These are phyloP conservation scores for Trichonephila inaurata DNA, from an alignment of 1,140 invertebrate species.

Conservation along the genomic window DNA sequence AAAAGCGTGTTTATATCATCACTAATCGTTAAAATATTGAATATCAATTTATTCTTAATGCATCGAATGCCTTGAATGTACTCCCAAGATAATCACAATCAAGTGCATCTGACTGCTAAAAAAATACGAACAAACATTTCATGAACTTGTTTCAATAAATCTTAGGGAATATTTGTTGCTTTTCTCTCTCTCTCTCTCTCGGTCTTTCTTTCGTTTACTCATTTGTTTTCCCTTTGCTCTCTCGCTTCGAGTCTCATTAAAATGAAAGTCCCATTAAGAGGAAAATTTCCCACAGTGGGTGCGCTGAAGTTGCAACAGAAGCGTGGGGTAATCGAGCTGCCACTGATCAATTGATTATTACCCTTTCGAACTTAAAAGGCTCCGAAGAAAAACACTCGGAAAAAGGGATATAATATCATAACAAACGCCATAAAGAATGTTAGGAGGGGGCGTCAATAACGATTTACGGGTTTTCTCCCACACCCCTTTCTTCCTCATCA, in stretches of 20 bases:
- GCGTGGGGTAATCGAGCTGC: not conserved
- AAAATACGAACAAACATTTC: not conserved
- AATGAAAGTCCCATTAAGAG: conserved; percentile 34
- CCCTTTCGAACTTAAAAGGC: conserved; percentile 47
- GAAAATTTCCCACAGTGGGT: conserved; percentile 25
- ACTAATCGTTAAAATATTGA: not conserved
- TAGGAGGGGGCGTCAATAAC: conserved; percentile 68
- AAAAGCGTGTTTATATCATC: no score
- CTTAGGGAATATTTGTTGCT: not conserved
- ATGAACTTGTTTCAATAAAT: conserved; percentile 42
- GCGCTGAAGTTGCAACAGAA: not conserved
- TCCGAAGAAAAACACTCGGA: conserved; percentile 44
- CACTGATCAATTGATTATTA: conserved; percentile 59
- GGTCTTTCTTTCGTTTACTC: not conserved
- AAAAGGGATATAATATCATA: conserved; percentile 65
- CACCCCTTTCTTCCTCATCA: conserved; percentile 43
- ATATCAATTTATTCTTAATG: not conserved
- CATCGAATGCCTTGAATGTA: not conserved
- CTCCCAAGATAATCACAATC: not conserved
- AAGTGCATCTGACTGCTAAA: not conserved
- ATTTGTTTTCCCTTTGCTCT: not conserved
- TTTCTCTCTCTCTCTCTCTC: not conserved
- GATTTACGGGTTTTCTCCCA: conserved; percentile 56
- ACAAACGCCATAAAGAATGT: conserved; percentile 73
- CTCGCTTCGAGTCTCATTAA: not conserved